Evolutionary conservation across 2,113 vertebrate genomes (phyloP).

Genomic region (Myotis yumanensis): DNA sequence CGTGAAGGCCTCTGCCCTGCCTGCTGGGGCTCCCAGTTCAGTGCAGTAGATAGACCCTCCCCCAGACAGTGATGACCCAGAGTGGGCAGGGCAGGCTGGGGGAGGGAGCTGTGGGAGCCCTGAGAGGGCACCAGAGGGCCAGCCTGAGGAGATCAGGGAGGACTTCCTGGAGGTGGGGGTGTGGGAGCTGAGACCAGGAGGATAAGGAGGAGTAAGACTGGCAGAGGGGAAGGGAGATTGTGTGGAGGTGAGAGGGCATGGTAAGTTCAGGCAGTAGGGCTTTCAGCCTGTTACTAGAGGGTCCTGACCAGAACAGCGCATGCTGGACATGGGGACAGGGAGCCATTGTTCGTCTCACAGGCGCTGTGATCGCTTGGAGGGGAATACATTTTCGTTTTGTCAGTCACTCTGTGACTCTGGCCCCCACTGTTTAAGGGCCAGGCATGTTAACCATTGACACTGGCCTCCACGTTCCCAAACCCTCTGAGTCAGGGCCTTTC

Average conservation of each 20-base stretch:
- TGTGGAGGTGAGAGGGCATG: not conserved
- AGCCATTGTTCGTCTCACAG: not conserved
- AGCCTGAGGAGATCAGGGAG: not conserved
- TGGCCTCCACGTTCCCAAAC: not conserved
- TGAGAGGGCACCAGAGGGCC: rapidly evolving
- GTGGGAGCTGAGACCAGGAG: not conserved
- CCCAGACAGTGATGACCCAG: not conserved
- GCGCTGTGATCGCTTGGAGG: not conserved
- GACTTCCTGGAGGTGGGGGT: not conserved
- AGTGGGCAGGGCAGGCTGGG: no score
- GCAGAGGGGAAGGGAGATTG: not conserved
- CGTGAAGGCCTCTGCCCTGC: not conserved
- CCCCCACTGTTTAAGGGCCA: no score
- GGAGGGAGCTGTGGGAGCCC: not conserved
- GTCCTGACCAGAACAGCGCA: rapidly evolving
- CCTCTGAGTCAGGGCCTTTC: not conserved
- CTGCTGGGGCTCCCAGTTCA: not conserved
- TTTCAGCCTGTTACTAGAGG: rapidly evolving
- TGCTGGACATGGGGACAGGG: rapidly evolving
- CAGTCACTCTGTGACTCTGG: not conserved
- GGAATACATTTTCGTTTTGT: not conserved
- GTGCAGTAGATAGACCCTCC: not conserved
- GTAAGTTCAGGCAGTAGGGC: rapidly evolving
- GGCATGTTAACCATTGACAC: not conserved
- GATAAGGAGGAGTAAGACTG: not conserved